These are phyloP conservation scores for Drosophila mulleri DNA, from an alignment of 2,888 invertebrate species.

Conservation along the genomic window DNA sequence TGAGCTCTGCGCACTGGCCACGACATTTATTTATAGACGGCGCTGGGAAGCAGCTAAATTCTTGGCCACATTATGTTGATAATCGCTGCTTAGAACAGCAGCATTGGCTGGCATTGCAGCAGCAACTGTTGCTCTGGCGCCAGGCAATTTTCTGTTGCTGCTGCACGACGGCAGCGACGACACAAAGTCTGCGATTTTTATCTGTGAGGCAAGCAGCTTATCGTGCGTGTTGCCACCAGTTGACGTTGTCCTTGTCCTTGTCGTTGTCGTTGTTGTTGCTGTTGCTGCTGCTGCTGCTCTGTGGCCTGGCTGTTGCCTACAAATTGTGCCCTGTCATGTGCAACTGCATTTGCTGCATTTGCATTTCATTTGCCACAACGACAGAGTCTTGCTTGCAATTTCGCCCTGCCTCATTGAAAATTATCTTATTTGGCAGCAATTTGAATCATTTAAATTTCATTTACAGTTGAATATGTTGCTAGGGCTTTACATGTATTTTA, in stretches of 20 bases:
- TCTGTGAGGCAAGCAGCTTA: conserved; percentile 62
- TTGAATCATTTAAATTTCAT: neutral
- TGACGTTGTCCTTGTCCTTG: conserved; percentile 23
- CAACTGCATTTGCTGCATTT: conserved; percentile 28
- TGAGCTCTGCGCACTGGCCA: conserved; percentile 52
- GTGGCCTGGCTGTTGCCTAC: conserved; percentile 44
- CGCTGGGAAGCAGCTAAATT: conserved; percentile 46
- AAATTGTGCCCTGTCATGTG: conserved; percentile 60
- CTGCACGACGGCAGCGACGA: conserved; percentile 67
- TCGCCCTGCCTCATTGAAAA: neutral
- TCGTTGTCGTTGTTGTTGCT: conserved; percentile 22
- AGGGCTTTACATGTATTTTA: no score
- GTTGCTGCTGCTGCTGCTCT: conserved; percentile 25
- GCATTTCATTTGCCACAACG: conserved; percentile 30
- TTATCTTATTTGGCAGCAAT: neutral
- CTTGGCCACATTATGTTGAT: conserved; percentile 61
- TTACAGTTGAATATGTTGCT: no score
- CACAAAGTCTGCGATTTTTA: conserved; percentile 83
- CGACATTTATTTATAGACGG: conserved; percentile 52
- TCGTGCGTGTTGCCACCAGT: conserved; percentile 36
- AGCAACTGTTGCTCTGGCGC: conserved; percentile 57
- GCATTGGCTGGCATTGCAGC: conserved; percentile 7
- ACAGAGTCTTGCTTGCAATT: neutral
- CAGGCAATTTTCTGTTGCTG: conserved; percentile 47
- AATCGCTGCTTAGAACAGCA: conserved; percentile 41